Evolutionary conservation across 2,113 vertebrate species (phyloP).

Genomic region (Erythrolamprus reginae): DNA sequence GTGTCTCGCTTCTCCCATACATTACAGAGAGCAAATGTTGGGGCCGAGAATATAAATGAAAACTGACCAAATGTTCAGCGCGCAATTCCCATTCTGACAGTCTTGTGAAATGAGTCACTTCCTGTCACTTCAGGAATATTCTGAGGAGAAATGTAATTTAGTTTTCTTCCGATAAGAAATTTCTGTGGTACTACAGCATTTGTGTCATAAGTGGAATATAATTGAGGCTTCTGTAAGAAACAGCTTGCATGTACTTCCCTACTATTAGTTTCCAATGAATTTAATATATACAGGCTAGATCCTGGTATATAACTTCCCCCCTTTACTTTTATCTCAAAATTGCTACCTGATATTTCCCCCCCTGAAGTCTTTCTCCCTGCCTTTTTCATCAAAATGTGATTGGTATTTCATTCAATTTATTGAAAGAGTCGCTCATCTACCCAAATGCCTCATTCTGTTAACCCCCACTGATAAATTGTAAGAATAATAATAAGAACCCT

Average conservation of each 20-base stretch:
- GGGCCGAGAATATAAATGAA: background rate
- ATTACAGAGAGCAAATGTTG: background rate
- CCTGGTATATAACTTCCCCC: background rate
- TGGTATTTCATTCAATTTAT: background rate
- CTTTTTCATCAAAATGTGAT: background rate
- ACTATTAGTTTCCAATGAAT: background rate
- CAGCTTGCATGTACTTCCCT: background rate
- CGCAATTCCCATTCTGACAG: background rate
- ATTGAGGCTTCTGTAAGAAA: background rate
- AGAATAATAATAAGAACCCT: no score
- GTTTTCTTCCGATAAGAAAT: background rate
- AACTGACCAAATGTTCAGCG: background rate
- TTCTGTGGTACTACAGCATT: background rate
- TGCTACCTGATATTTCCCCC: background rate
- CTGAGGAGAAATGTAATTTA: background rate
- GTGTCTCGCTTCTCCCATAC: background rate
- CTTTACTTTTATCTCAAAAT: background rate
- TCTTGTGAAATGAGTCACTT: background rate
- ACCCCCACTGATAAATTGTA: background rate
- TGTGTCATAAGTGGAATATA: background rate
- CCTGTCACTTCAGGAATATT: background rate
- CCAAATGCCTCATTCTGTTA: background rate
- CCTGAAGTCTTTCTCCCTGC: background rate
- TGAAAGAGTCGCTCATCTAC: background rate
- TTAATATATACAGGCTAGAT: background rate